These are phyloP conservation scores for Cataglyphis hispanica DNA, from an alignment of 1,140 invertebrate genomes.

Conservation along the genomic window DNA sequence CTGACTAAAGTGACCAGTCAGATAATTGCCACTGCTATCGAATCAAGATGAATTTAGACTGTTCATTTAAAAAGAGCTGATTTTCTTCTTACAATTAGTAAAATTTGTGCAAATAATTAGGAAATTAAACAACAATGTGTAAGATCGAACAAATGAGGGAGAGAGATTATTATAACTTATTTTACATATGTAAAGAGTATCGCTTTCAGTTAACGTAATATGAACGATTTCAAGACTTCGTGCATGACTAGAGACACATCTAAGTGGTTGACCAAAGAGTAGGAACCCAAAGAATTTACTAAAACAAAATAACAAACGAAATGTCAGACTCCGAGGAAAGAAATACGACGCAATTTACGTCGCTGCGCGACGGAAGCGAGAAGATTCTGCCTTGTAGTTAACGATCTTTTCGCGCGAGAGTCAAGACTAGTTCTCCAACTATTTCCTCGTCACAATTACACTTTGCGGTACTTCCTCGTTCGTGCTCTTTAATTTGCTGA, in stretches of 20 bases:
- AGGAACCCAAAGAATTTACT: conserved; percentile 28
- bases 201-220: not conserved
- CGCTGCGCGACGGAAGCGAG: conserved; percentile 7
- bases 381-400: conserved; percentile 48
- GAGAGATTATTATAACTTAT: no score
- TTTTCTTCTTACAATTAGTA: not conserved
- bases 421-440: conserved; percentile 25
- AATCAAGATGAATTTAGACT: conserved; percentile 32
- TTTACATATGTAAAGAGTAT: not conserved
- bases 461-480: conserved; percentile 11
- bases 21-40: conserved; percentile 25
- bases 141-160: not conserved
- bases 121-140: conserved; percentile 30
- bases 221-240: conserved; percentile 1
- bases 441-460: conserved; percentile 49
- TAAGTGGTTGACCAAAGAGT: not conserved
- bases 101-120: not conserved
- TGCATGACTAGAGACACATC: not conserved
- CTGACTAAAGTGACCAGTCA: conserved; percentile 56
- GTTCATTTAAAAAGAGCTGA: conserved; percentile 7
- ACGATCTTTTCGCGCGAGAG: conserved; percentile 34
- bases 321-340: conserved; percentile 12
- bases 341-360: conserved; percentile 34
- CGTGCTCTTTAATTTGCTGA: conserved; percentile 44
- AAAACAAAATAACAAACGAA: conserved; percentile 55